Evolutionary conservation across 2,113 vertebrate species (phyloP), one percentile per base, ranked within the genome.

Genomic region (Vulpes vulpes): DNA sequence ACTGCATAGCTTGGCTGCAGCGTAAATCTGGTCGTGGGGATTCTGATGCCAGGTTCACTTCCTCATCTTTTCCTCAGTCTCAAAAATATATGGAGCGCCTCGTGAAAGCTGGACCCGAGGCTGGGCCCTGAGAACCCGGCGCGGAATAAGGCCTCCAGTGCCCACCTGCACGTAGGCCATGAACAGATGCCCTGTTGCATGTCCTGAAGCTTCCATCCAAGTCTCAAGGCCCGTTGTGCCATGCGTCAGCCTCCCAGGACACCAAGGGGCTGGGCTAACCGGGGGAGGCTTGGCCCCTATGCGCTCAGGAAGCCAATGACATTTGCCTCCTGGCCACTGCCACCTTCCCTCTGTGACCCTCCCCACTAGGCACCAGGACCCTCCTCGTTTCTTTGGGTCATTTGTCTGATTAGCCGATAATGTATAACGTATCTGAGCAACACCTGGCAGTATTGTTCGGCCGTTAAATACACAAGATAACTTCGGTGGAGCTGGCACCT

Each of bases 381-480:
- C 17, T 27, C 11, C 53, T 35, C 55, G 85, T 9, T 16, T 57
- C 83, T n/a, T 51, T n/a, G 53, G 20, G 17, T 11, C 71, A 20
- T 55, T 64, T 30, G 38, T 53, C n/a, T 49, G 49, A 57, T 35
- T 32, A 79, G 53, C 8, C 2, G 3, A 6, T 14, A 11, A 4
- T 11, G 12, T 3, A 4, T 17, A 57, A 25, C 10, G 2, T 3
- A 51, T 30, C 4, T 19, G 8, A 53, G 11, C 19, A 11, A 30
- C 10, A 8, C 2, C 1, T 0, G 3, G 32, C 16, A 9, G 7
- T 3, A 60, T 11, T 30, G 9, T 11, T 55, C 11, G 17, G 14
- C 25, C 35, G 5, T 59, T 49, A 86, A 10, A 49, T 1, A 65
- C 2, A 20, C 65, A 53, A 64, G 10, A 30, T 2, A 15, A 51